These are phyloP conservation scores for Bos taurus DNA, from an alignment of 2,113 vertebrate genomes.

Conservation along the genomic window ARS-UCD2.0 NC_037339.1:3234501-3235000, in stretches of 20 bases:
- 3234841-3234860: neutral
- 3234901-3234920: neutral
- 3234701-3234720: neutral
- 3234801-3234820: neutral
- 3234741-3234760: neutral
- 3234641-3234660: neutral
- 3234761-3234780: neutral
- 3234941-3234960: neutral
- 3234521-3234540: neutral
- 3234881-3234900: neutral
- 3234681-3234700: neutral
- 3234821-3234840: neutral
- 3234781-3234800: neutral
- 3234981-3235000: neutral
- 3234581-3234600: neutral
- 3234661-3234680: neutral
- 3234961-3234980: neutral
- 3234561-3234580: neutral
- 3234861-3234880: neutral
- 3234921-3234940: neutral
- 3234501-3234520: neutral
- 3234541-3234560: neutral
- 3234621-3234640: neutral
- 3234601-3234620: neutral
- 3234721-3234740: neutral